Conservation (phyloP, 2,888 invertebrate genomes). For the Microchrysa polita region DNA sequence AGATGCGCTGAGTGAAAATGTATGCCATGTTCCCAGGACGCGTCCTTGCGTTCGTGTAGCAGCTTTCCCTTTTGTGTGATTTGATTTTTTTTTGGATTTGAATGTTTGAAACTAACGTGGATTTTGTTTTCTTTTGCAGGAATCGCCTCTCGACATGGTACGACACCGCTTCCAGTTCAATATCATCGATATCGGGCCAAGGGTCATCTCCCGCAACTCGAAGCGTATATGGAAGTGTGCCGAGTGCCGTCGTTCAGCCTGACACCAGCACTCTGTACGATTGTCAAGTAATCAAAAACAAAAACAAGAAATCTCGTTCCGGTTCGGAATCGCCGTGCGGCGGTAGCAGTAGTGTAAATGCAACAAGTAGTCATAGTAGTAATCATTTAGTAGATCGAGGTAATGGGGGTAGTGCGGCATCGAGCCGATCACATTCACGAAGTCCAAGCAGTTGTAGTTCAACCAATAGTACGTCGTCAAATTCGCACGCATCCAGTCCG, state of each 20-base stretch:
- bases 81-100: not conserved
- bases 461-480: conserved; percentile 63
- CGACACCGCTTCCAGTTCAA: conserved; percentile 61
- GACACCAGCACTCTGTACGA: conserved; percentile 54
- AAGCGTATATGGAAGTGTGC: conserved; percentile 60
- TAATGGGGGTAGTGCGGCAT: conserved; percentile 65
- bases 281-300: conserved; percentile 58
- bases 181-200: conserved; percentile 49
- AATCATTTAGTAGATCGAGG: conserved; percentile 53
- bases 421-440: conserved; percentile 68
- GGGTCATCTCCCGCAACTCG: conserved; percentile 55
- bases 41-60: no score
- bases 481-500: conserved; percentile 64
- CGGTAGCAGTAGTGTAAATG: conserved; percentile 59
- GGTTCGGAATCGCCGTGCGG: conserved; percentile 67
- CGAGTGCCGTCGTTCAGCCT: conserved; percentile 56
- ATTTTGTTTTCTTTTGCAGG: conserved; percentile 49
- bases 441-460: conserved; percentile 65
- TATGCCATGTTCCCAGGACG: no score
- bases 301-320: conserved; percentile 65
- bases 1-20: no score
- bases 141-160: conserved; percentile 64
- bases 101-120: not conserved
- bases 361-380: conserved; percentile 53
- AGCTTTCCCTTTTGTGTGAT: not conserved